Percentiles rank a stretch among this genome's conserved stretches.
Evolutionary conservation across 2,888 invertebrate genomes (phyloP).

Genomic region (Slavum lentiscoides): DNA sequence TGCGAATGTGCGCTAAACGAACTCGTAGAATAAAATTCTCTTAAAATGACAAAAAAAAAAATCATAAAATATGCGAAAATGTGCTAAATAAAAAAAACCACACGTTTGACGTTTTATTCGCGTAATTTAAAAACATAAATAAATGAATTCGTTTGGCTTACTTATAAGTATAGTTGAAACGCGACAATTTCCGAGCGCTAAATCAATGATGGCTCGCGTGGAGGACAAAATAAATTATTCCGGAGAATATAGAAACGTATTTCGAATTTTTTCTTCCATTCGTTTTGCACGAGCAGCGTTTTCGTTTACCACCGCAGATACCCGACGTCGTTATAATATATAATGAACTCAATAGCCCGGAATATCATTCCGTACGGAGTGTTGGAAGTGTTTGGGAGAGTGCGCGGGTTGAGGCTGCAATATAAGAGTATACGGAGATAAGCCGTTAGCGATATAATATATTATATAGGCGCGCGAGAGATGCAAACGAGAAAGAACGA

Average conservation of each 20-base stretch:
- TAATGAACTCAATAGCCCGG: slow-evolving; percentile 40
- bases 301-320: too few relatives aligned
- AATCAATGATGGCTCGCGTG: too few relatives aligned
- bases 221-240: neutral
- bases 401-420: neutral
- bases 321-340: neutral
- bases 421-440: slow-evolving; percentile 19
- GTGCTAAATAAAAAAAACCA: too few relatives aligned
- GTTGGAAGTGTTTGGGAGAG: neutral
- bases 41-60: too few relatives aligned
- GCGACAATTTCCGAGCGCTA: too few relatives aligned
- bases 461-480: neutral
- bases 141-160: too few relatives aligned
- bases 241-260: neutral
- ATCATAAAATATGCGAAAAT: too few relatives aligned
- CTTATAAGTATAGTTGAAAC: too few relatives aligned
- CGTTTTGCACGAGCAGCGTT: neutral
- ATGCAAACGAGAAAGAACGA: slow-evolving; percentile 28
- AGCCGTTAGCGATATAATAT: slow-evolving; percentile 27
- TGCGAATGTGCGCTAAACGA: too few relatives aligned
- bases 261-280: neutral
- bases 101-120: too few relatives aligned
- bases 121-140: too few relatives aligned
- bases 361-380: slow-evolving; percentile 1
- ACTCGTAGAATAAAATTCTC: too few relatives aligned